phyloP scores from a whole-genome alignment of 2,888 invertebrate genomes.

The Rhodophaea formosa region DNA sequence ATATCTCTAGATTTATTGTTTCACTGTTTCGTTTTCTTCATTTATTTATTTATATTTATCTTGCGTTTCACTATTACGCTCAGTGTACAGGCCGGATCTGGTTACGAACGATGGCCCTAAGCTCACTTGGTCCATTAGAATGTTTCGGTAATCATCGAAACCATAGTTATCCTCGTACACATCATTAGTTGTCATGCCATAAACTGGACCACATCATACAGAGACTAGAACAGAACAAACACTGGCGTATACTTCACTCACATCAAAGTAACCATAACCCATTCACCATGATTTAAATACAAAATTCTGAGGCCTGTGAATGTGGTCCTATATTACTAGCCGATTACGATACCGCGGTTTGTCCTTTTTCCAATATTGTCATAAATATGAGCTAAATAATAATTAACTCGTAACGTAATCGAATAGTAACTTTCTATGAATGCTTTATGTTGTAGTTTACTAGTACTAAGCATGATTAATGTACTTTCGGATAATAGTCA shows the following conservation, averaged over 20 bases:
- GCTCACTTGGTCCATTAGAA: slow-evolving; percentile 48
- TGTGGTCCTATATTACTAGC: slow-evolving; percentile 60
- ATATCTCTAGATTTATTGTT: slow-evolving; percentile 70
- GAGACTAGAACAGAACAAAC: slow-evolving; percentile 69
- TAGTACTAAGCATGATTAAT: slow-evolving; percentile 52
- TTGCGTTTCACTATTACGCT: slow-evolving; percentile 67
- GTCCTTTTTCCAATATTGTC: background rate
- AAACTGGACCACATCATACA: slow-evolving; percentile 70
- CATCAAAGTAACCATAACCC: slow-evolving; percentile 68
- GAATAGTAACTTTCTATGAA: slow-evolving; percentile 51
- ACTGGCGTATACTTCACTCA: slow-evolving; percentile 78
- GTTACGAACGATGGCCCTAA: slow-evolving; percentile 38
- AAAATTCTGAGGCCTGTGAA: slow-evolving; percentile 67
- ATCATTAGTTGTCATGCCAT: slow-evolving; percentile 71
- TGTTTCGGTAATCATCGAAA: slow-evolving; percentile 38
- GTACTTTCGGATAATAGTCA: slow-evolving; percentile 29
- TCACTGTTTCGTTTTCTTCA: slow-evolving; percentile 65
- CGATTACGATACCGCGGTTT: slow-evolving; percentile 47
- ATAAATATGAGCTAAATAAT: slow-evolving; percentile 4
- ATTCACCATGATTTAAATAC: slow-evolving; percentile 72
- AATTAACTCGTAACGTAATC: slow-evolving; percentile 49
- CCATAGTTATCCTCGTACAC: slow-evolving; percentile 52
- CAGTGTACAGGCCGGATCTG: slow-evolving; percentile 59
- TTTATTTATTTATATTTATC: slow-evolving; percentile 54
- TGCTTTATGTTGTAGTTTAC: slow-evolving; percentile 60